Conservation (phyloP, 2,113 vertebrate genomes). For the Syngnathus scovelli region DNA sequence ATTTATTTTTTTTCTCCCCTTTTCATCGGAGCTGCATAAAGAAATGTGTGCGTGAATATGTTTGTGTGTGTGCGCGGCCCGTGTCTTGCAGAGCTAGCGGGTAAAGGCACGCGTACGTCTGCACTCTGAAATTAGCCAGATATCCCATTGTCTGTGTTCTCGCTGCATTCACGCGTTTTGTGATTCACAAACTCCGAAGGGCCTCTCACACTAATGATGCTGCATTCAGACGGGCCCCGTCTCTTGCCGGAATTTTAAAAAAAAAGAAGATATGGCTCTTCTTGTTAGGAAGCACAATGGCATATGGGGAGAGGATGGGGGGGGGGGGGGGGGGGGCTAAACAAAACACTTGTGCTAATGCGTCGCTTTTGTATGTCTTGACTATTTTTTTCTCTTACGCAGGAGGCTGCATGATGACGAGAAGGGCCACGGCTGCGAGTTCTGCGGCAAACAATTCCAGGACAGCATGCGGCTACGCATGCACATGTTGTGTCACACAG, state of each 20-base stretch:
- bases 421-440: constrained; percentile 94
- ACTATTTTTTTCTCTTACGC: constrained; percentile 29
- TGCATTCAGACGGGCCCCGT: constrained; percentile 43
- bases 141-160: constrained; percentile 68
- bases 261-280: constrained; percentile 50
- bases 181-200: constrained; percentile 63
- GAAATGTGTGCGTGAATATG: constrained; percentile 20
- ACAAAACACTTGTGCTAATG: constrained; percentile 36
- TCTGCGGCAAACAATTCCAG: constrained; percentile 95
- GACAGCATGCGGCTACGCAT: constrained; percentile 96
- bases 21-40: constrained; percentile 51
- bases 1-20: constrained; percentile 45
- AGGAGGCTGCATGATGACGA: constrained; percentile 95
- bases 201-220: constrained; percentile 64
- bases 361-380: not conserved
- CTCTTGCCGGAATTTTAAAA: constrained; percentile 48
- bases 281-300: constrained; percentile 53
- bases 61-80: constrained; percentile 5
- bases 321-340: not conserved
- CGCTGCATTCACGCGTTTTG: constrained; percentile 63
- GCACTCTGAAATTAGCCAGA: constrained; percentile 67
- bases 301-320: constrained; percentile 36
- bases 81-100: constrained; percentile 56
- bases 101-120: constrained; percentile 62
- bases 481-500: constrained; percentile 99